These are phyloP conservation scores for Ceratosolen fusciceps DNA, from an alignment of 1,140 invertebrate species.

Conservation along the genomic window DNA sequence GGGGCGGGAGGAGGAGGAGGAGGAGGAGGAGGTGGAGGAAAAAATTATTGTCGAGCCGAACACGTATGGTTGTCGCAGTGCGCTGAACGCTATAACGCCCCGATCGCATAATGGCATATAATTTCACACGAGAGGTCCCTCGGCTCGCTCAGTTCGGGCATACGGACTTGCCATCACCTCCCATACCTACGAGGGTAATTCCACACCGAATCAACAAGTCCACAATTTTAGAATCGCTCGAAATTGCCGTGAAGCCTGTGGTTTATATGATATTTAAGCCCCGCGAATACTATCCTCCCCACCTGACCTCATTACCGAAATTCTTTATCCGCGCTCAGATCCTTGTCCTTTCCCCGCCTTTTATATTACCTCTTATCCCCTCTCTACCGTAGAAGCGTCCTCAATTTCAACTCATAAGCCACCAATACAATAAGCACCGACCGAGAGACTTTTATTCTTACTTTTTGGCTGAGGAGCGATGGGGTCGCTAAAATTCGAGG, in stretches of 20 bases:
- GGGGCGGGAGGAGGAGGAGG: not conserved
- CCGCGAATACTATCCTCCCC: not conserved
- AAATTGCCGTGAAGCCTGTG: not conserved
- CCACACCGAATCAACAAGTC: conserved; percentile 19
- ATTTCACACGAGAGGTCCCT: conserved; percentile 22
- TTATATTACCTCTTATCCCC: no score
- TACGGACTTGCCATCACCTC: not conserved
- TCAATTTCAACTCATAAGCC: conserved; percentile 7
- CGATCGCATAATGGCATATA: conserved; percentile 41
- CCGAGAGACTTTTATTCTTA: not conserved
- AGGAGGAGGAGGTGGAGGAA: not conserved
- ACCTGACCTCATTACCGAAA: conserved; percentile 6
- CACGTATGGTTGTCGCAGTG: conserved; percentile 29
- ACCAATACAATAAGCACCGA: not conserved
- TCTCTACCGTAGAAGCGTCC: not conserved
- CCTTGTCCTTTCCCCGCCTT: not conserved
- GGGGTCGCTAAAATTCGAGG: not conserved
- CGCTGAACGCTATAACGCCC: conserved; percentile 27
- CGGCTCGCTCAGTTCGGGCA: no score
- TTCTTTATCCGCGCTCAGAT: no score
- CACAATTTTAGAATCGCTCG: conserved; percentile 20
- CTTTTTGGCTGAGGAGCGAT: no score
- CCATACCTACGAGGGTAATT: conserved; percentile 1
- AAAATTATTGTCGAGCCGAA: not conserved
- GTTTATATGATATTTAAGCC: conserved; percentile 5